phyloP scores from a whole-genome alignment of 2,888 invertebrate species.

The Protonemura montana region DNA sequence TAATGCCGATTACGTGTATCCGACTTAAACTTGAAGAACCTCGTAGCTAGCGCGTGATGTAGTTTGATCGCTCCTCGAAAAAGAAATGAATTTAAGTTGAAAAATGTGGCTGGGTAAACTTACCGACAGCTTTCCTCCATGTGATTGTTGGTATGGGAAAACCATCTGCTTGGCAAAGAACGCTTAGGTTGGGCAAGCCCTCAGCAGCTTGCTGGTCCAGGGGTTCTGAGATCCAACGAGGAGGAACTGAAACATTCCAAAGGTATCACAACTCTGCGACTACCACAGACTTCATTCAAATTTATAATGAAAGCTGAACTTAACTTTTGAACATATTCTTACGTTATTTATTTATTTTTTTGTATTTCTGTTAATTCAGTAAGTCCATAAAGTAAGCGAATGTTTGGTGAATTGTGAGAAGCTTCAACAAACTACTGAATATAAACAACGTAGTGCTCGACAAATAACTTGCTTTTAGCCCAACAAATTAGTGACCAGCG shows the following conservation, averaged over 20 bases:
- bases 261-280: not conserved
- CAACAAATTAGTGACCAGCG: not conserved
- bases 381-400: not conserved
- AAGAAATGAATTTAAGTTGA: slow-evolving; percentile 14
- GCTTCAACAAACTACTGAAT: not conserved
- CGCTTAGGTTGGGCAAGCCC: slow-evolving; percentile 61
- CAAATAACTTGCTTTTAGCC: not conserved
- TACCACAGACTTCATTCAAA: not conserved
- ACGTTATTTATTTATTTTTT: not conserved
- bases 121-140: slow-evolving; percentile 74
- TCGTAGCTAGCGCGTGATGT: not conserved
- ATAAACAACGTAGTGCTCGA: not conserved
- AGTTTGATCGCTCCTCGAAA: not conserved
- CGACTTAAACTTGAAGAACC: no score
- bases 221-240: slow-evolving; percentile 77
- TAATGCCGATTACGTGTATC: no score
- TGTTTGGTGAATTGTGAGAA: not conserved
- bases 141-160: slow-evolving; percentile 77
- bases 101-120: slow-evolving; percentile 51
- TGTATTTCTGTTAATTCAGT: not conserved
- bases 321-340: not conserved
- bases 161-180: slow-evolving; percentile 80
- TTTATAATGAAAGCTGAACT: not conserved
- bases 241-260: slow-evolving; percentile 68
- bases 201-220: slow-evolving; percentile 72